These are phyloP conservation scores for Drosophila testacea DNA, from an alignment of 2,888 invertebrate genomes.

Conservation along the genomic window DNA sequence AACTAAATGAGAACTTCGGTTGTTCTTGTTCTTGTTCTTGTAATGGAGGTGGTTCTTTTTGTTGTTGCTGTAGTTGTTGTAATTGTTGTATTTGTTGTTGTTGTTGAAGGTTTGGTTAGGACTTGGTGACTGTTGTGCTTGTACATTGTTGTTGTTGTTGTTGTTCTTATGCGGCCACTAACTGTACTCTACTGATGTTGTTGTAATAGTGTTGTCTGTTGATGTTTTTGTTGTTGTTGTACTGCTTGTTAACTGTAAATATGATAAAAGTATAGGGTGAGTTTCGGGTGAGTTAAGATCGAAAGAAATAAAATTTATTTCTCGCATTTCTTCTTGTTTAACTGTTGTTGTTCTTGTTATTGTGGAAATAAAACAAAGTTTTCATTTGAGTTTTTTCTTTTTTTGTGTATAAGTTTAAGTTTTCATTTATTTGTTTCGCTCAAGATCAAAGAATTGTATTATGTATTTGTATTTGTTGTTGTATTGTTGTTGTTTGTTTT, in stretches of 20 bases:
- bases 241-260: conserved; percentile 73
- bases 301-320: conserved; percentile 28
- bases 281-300: conserved; percentile 51
- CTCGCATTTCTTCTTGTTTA: conserved; percentile 16
- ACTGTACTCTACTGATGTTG: conserved; percentile 64
- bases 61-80: conserved; percentile 40
- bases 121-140: conserved; percentile 63
- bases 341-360: conserved; percentile 40
- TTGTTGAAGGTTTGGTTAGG: conserved; percentile 47
- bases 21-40: conserved; percentile 48
- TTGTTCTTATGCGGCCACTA: conserved; percentile 71
- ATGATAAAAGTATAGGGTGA: conserved; percentile 74
- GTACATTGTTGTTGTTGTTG: conserved; percentile 55
- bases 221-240: conserved; percentile 61
- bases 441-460: conserved; percentile 78
- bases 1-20: conserved; percentile 21
- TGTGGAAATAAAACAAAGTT: conserved; percentile 74
- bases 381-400: conserved; percentile 65
- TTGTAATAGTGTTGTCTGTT: conserved; percentile 46
- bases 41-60: conserved; percentile 48
- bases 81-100: conserved; percentile 45
- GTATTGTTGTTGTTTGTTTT: conserved; percentile 58
- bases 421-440: conserved; percentile 79
- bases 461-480: conserved; percentile 68
- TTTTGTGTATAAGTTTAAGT: conserved; percentile 79